phyloP scores from a whole-genome alignment of 2,113 vertebrate species.

The Romanogobio albipinnatus region DNA sequence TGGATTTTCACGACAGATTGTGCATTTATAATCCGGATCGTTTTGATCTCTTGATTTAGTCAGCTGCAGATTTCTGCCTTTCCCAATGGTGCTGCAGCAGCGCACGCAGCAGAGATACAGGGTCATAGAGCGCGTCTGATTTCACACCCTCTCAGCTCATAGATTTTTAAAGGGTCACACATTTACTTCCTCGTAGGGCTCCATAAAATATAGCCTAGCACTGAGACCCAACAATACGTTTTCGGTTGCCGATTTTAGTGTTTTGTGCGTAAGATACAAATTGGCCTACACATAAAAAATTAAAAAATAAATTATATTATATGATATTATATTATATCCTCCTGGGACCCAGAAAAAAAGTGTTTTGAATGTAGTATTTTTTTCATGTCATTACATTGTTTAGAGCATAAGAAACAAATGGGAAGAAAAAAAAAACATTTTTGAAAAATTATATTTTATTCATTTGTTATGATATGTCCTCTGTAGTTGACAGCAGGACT shows the following conservation, averaged over 20 bases:
- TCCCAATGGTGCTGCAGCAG: slow-evolving; percentile 63
- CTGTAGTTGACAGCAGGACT: too few species aligned
- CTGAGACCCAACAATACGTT: background rate
- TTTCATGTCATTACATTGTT: too few species aligned
- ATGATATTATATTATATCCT: background rate
- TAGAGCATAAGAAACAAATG: too few species aligned
- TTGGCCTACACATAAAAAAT: too few species aligned
- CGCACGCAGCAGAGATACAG: slow-evolving; percentile 70
- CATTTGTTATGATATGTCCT: too few species aligned
- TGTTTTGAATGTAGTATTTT: too few species aligned
- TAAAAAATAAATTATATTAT: too few species aligned
- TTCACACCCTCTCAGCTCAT: background rate
- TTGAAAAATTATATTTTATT: too few species aligned
- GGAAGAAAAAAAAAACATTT: too few species aligned
- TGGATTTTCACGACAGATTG: slow-evolving; percentile 69
- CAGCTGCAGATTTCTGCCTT: slow-evolving; percentile 78
- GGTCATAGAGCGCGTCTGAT: slow-evolving; percentile 66
- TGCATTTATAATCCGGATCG: slow-evolving; percentile 79
- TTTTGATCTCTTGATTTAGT: slow-evolving; percentile 77
- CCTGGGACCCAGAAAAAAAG: too few species aligned
- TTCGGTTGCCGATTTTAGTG: background rate
- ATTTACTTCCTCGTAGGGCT: background rate
- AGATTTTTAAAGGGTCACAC: background rate
- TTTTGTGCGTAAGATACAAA: too few species aligned
- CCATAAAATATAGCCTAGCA: background rate